Evolutionary conservation across 2,888 invertebrate genomes (phyloP), one percentile per base, ranked within the genome.

Genomic region (Prosopocoilus inquinatus): DNA sequence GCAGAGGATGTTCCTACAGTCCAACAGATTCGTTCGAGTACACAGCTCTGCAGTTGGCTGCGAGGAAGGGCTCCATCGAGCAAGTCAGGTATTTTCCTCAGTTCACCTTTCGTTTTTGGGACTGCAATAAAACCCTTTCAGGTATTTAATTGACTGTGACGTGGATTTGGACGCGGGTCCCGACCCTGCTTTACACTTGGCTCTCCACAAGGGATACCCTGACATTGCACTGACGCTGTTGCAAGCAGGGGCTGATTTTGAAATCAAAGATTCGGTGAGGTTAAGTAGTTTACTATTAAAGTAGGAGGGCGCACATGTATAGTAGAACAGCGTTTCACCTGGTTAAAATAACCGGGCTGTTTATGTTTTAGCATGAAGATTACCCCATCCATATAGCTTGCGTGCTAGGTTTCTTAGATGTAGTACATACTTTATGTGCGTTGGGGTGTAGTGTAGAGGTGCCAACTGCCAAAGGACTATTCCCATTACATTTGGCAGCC

Each of bases 401-500:
- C 41, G 74, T 78, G 53, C 76, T 80, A 60, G 84, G 84, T 12
- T 72, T 84, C 20, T 70, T 82, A 39, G 75, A 79, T 47, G 77
- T 83, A 47, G 83, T 83, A 1, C 82, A 85, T 69, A 79, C 81
- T 8, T 72, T 86, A 36, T 84, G 84, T 67, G 80, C 84, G 15
- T 75, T 83, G 50, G 83, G 83, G 2, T 83, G 83, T 63, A 77
- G 78, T 61, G 79, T 89, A 60, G 88, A 90, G 72, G 78, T 82
- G 41, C 75, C 83, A 8, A 88, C 88, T 66, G 77, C 79, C 54
- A 79, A 79, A 63, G 86, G 85, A 11, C 73, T 83, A 43, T 84
- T 80, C 67, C 86, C 90, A 1, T 73, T 90, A 44, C 90, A 90
- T 73, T 77, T 89, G 58, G 89, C 90, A 50, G 85, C 89, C 39